Evolutionary conservation across 37 sponge, comb jelly and placozoan species (phyloP), one percentile per base, ranked within the genome.

Genomic region (Mnemiopsis leidyi): DNA sequence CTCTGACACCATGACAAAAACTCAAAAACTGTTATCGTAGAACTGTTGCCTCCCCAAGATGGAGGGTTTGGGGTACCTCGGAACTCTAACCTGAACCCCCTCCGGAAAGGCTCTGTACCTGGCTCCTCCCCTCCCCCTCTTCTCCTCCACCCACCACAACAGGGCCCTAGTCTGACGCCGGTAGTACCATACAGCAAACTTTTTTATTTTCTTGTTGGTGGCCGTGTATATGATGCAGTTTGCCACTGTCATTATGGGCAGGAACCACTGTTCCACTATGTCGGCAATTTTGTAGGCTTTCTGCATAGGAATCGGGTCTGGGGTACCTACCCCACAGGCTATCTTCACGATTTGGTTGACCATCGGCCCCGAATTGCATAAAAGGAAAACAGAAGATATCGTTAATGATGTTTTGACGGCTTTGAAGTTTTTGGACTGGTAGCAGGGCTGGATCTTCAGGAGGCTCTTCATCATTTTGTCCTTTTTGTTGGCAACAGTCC

Each of bases 181-280:
- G 18, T 77, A 77, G 79, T 77, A 77, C 32, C 32, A 32, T 36
- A 34, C 32, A 1, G 79, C 20, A 32, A 77, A 77, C 36, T 77
- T 77, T 20, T 36, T 31, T 13, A 77, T 32, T 5, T 26, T 32
- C 36, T 77, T 77, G 79, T 77, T 77, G 36, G 35, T 34, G 3
- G 79, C 36, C 2, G 79, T 77, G 79, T 77, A 77, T 32, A 77
- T 32, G 18, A 77, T 32, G 36, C 79, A 77, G 79, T 77, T 77
- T 0, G 32, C 32, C 36, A 77, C 79, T 34, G 79, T 77, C 79
- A 77, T 77, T 21, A 77, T 26, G 36, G 79, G 79, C 9, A 77
- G 79, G 20, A 77, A 36, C 79, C 79, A 77, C 36, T 77, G 79
- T 32, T 77, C 79, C 30, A 32, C 33, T 36, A 77, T 36, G 32